These are phyloP conservation scores for Dyspetes luteomarginatus DNA, from an alignment of 2,888 invertebrate genomes.

Conservation along the genomic window DNA sequence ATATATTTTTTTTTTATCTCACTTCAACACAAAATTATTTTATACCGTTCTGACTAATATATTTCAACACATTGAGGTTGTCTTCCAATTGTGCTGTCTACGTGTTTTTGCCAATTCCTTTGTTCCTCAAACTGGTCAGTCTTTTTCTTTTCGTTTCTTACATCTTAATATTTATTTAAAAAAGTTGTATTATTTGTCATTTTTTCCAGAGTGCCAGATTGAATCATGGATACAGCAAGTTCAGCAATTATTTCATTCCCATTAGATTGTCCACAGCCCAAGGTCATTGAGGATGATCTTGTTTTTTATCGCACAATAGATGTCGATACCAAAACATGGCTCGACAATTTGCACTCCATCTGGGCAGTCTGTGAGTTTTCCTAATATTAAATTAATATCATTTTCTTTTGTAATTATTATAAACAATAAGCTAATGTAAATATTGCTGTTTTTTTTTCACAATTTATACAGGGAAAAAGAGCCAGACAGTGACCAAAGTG, in stretches of 20 bases:
- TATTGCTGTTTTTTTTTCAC: not conserved
- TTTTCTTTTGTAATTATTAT: no score
- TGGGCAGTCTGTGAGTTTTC: constrained; percentile 79
- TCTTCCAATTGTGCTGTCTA: constrained; percentile 11
- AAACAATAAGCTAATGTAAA: no score
- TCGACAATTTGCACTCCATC: constrained; percentile 75
- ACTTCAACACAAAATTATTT: not conserved
- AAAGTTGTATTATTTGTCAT: not conserved
- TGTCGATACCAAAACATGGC: constrained; percentile 76
- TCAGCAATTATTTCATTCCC: constrained; percentile 42
- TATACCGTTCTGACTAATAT: not conserved
- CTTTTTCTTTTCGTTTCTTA: not conserved
- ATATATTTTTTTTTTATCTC: constrained; percentile 1
- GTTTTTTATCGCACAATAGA: constrained; percentile 74
- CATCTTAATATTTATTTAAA: not conserved
- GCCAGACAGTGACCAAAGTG: constrained; percentile 84
- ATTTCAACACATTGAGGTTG: not conserved
- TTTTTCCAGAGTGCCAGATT: not conserved
- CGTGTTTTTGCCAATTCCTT: not conserved
- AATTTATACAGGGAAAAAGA: constrained; percentile 84
- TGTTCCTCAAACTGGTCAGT: not conserved
- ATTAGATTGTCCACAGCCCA: constrained; percentile 29
- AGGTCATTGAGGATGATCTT: constrained; percentile 64
- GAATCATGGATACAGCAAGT: constrained; percentile 56
- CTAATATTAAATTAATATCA: no score